Conservation (phyloP, 2,888 invertebrate genomes). For the Drepanosiphum platanoidis region DNA sequence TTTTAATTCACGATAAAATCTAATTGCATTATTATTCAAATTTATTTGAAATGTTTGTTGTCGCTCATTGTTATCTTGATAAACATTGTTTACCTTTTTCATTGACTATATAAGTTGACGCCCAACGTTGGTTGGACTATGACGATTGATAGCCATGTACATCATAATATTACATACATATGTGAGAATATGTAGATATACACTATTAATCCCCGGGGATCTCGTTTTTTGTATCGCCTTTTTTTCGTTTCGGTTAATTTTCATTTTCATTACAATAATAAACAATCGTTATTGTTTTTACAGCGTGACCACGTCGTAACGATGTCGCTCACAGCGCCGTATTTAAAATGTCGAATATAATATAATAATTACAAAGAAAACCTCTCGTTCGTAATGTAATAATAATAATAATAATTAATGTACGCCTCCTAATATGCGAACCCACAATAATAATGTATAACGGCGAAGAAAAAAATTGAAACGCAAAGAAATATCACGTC, state of each 20-base stretch:
- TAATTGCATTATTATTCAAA: neutral
- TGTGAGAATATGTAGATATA: too few species aligned
- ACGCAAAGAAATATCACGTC: constrained; percentile 47
- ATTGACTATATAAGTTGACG: constrained; percentile 43
- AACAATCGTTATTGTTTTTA: neutral
- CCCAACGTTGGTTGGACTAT: neutral
- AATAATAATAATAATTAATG: too few species aligned
- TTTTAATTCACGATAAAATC: constrained; percentile 8
- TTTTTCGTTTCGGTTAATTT: neutral
- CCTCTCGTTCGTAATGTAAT: neutral
- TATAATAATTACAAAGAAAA: neutral
- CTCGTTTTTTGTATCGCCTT: neutral
- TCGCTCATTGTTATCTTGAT: neutral
- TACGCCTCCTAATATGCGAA: neutral
- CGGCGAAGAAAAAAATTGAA: constrained; percentile 5
- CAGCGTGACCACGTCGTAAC: neutral
- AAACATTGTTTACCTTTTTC: constrained; percentile 45
- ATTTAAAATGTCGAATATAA: neutral
- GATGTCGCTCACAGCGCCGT: neutral
- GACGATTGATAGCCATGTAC: too few species aligned
- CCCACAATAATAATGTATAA: neutral
- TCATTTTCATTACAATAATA: neutral
- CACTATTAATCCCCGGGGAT: neutral
- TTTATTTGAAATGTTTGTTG: constrained; percentile 10
- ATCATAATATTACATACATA: too few species aligned